Percentiles rank a stretch among this genome's conserved stretches.
These are phyloP conservation scores for Rhodophaea formosa DNA, from an alignment of 2,888 invertebrate genomes.

Conservation along the genomic window DNA sequence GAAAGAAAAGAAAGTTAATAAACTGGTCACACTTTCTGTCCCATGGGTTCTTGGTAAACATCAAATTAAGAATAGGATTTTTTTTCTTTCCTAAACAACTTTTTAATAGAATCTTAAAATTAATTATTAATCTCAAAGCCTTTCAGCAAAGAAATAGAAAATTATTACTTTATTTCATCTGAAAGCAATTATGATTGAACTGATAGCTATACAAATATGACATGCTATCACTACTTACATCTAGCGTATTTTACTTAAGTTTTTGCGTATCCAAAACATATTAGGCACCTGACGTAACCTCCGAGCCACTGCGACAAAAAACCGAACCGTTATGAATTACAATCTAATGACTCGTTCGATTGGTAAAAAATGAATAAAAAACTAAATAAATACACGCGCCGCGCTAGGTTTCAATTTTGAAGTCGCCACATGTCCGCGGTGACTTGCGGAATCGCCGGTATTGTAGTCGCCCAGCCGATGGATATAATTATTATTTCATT, in stretches of 20 bases:
- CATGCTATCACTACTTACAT: not conserved
- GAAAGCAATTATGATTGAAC: no score
- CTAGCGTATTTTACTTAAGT: not conserved
- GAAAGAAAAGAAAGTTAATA: no score
- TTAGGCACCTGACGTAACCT: conserved; percentile 14
- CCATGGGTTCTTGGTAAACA: no score
- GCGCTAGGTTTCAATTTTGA: conserved; percentile 61
- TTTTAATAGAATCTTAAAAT: no score
- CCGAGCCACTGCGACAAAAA: conserved; percentile 7
- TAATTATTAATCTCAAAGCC: no score
- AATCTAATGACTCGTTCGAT: conserved; percentile 70
- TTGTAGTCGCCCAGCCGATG: conserved; percentile 26
- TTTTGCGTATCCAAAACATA: conserved; percentile 11
- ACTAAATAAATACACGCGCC: conserved; percentile 61
- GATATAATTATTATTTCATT: conserved; percentile 4
- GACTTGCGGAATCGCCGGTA: conserved; percentile 59
- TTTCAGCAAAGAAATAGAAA: no score
- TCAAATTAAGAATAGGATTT: no score
- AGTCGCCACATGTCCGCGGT: conserved; percentile 72
- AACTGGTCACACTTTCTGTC: no score
- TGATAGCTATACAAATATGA: not conserved
- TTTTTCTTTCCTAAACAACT: no score
- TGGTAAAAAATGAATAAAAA: conserved; percentile 50
- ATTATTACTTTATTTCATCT: no score
- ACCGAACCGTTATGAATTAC: conserved; percentile 70